These are phyloP conservation scores for Acanthornis magna DNA, from an alignment of 2,797 vertebrate species.

Conservation along the genomic window DNA sequence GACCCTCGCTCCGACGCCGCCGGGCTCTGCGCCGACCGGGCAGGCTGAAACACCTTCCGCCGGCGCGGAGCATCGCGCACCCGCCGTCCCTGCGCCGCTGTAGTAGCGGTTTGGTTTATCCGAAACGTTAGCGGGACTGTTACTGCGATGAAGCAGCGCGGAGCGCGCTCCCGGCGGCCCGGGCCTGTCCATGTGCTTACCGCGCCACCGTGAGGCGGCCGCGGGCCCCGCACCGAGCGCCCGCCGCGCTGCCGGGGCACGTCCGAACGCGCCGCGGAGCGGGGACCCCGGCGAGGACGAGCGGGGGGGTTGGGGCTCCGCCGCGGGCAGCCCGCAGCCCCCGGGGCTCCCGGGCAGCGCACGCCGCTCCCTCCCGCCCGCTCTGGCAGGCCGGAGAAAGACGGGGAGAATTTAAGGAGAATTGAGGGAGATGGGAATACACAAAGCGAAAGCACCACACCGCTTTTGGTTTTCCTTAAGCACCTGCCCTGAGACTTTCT, in stretches of 20 bases:
- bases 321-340: background rate
- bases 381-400: fast-evolving
- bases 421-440: background rate
- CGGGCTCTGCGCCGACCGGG: background rate
- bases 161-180: background rate
- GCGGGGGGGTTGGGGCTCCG: background rate
- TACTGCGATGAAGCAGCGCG: slow-evolving; percentile 20
- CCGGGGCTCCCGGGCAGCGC: background rate
- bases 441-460: background rate
- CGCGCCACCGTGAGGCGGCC: slow-evolving; percentile 77
- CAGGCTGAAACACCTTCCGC: background rate
- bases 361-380: background rate
- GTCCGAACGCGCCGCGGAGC: background rate
- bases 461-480: background rate
- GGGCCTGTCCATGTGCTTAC: slow-evolving; percentile 61
- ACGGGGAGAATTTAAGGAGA: background rate
- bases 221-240: background rate
- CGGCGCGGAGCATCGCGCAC: background rate
- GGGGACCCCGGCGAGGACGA: background rate
- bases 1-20: background rate
- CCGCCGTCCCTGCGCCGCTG: background rate
- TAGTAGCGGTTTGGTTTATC: slow-evolving; percentile 28
- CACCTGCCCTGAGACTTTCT: background rate
- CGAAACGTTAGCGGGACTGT: slow-evolving; percentile 50
- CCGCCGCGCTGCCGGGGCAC: too few species aligned